Base-by-base conservation (phyloP, 2,797 vertebrate species). In the Anas bahamensis region DNA sequence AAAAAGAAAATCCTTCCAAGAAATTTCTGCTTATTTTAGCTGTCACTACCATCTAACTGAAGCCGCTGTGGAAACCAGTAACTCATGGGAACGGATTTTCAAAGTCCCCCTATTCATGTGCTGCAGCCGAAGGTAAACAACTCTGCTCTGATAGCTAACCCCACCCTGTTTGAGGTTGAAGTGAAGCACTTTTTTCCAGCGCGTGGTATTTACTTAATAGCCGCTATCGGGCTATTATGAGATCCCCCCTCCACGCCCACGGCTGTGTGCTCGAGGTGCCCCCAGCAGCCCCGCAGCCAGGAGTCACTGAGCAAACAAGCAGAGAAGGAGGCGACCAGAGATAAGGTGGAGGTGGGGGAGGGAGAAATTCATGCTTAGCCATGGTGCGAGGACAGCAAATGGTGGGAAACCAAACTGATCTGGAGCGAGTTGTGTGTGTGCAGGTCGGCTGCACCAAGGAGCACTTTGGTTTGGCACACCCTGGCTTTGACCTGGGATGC, bases 91-190 rank as follows among this genome's bases (percentile, higher is more conserved):
- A 78, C 61, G 69, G 80, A 73, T 91, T 87, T 93, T 90, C 83
- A 42, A 90, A 92, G 88, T 70, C 42, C 85, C 73, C 53, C 31
- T 66, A 6, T 88, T 80, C 59, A 39, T 37, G 50, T 0, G 0
- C 55, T 80, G 74, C 78, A 94, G 59, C 84, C 90, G 89, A 94
- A 90, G 88, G 84, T 95, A 96, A 96, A 95, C 91, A 93, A 12
- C 56, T 46, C 63, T 60, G 55, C 68, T 92, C 84, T 90, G 78
- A 59, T 85, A 78, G 91, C 83, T 90, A 90, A 87, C 90, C 83
- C 90, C 80, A 65, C 94, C 88, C 94, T 83, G 72, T 35, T 74
- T 89, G 94, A 95, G 82, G 69, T 24, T 87, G 86, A 72, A 90
- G 66, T 22, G 50, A 95, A 93, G 81, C 69, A 23, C 48, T 81